These are phyloP conservation scores for Trichopria drosophilae DNA, from an alignment of 2,888 invertebrate species.

Conservation along the genomic window DNA sequence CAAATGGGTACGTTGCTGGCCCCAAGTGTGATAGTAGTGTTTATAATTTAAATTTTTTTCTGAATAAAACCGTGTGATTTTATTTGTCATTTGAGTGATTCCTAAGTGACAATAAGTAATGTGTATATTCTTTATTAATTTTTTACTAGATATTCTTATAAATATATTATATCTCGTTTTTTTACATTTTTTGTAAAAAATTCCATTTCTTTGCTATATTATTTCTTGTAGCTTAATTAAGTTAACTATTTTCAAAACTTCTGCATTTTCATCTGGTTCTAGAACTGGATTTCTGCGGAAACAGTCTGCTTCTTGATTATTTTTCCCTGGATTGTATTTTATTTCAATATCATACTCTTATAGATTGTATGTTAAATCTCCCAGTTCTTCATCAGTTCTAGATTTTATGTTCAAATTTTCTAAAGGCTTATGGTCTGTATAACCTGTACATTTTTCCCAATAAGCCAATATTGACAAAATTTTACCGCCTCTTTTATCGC, in stretches of 20 bases:
- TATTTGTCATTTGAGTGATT: conserved; percentile 22
- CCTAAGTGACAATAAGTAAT: conserved; percentile 25
- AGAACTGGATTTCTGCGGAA: conserved; percentile 36
- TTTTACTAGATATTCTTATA: conserved; percentile 25
- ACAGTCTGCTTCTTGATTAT: conserved; percentile 36
- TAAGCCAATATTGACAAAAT: conserved; percentile 37
- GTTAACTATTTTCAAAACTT: conserved; percentile 31
- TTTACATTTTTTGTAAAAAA: conserved; percentile 25
- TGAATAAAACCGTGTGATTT: conserved; percentile 16
- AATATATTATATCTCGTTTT: conserved; percentile 28
- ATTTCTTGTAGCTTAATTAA: conserved; percentile 30
- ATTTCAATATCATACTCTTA: conserved; percentile 38
- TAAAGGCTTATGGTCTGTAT: conserved; percentile 35
- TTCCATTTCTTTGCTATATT: conserved; percentile 29
- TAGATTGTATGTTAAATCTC: conserved; percentile 31
- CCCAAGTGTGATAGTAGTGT: conserved; percentile 30
- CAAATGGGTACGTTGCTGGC: conserved; percentile 26
- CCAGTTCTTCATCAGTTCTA: conserved; percentile 32
- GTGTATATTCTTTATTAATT: conserved; percentile 22
- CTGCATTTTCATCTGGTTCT: conserved; percentile 28
- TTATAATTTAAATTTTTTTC: conserved; percentile 25
- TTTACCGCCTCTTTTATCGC: conserved; percentile 34
- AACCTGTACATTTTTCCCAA: conserved; percentile 31
- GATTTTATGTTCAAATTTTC: conserved; percentile 35
- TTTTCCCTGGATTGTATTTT: conserved; percentile 34